phyloP scores from a whole-genome alignment of 2,888 invertebrate species.

The Pachymerium ferrugineum region DNA sequence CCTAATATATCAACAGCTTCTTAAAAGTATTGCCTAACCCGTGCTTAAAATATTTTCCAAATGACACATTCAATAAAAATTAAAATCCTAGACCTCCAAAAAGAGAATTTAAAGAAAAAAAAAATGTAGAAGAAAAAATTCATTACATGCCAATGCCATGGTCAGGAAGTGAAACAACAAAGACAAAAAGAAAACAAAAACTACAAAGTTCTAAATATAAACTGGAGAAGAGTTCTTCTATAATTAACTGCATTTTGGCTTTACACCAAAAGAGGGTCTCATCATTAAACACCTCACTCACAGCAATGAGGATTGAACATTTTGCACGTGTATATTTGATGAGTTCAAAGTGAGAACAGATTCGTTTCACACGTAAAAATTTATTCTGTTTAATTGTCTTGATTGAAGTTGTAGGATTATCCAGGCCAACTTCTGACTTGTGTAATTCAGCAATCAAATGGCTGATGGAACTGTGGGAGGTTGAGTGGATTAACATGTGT shows the following conservation, averaged over 20 bases:
- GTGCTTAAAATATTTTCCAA: too few relatives aligned
- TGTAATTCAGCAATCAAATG: too few relatives aligned
- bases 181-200: not conserved
- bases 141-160: too few relatives aligned
- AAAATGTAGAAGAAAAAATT: too few relatives aligned
- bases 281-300: not conserved
- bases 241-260: not conserved
- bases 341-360: not conserved
- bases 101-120: too few relatives aligned
- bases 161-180: conserved; percentile 13
- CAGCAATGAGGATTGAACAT: not conserved
- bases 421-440: too few relatives aligned
- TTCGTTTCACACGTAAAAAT: not conserved
- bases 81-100: too few relatives aligned
- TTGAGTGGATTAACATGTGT: not conserved
- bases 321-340: not conserved
- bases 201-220: not conserved
- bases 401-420: too few relatives aligned
- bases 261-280: not conserved
- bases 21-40: too few relatives aligned
- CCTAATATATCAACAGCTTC: too few relatives aligned
- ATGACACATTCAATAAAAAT: too few relatives aligned
- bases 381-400: too few relatives aligned
- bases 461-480: conserved; percentile 4
- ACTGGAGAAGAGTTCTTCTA: not conserved